These are phyloP conservation scores for Falcunculus frontatus DNA, from an alignment of 2,113 vertebrate genomes.

Conservation along the genomic window DNA sequence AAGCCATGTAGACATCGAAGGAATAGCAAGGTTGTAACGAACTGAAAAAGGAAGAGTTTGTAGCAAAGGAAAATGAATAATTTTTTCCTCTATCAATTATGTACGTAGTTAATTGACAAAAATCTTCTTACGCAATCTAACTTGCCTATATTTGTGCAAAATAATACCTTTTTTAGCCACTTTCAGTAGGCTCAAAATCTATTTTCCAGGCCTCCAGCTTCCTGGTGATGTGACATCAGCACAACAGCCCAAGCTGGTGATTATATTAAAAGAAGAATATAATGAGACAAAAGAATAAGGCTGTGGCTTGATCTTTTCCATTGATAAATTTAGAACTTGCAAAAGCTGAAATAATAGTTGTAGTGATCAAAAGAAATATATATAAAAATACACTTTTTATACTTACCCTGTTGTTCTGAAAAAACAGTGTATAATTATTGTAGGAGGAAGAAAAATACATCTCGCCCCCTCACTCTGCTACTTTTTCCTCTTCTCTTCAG, in stretches of 20 bases:
- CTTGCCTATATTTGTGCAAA: conserved; percentile 21
- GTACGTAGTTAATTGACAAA: neutral
- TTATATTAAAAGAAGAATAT: conserved; percentile 57
- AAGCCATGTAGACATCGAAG: neutral
- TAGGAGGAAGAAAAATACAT: conserved; percentile 40
- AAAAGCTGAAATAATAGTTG: conserved; percentile 57
- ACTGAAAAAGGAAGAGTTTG: neutral
- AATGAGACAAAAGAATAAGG: conserved; percentile 43
- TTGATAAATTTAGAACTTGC: conserved; percentile 69
- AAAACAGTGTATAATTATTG: neutral
- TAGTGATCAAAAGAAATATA: conserved; percentile 44
- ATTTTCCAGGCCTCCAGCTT: conserved; percentile 28
- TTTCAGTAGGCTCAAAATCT: conserved; percentile 1
- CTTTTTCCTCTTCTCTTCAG: neutral
- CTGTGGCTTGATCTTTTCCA: conserved; percentile 53
- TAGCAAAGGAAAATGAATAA: neutral
- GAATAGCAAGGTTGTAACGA: neutral
- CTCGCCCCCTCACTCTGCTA: conserved; percentile 9
- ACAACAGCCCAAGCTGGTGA: conserved; percentile 37
- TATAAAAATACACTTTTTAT: no score
- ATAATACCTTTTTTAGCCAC: neutral
- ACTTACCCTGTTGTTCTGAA: neutral
- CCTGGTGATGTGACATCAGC: conserved; percentile 57
- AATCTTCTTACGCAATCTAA: neutral
- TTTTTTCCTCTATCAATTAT: neutral